Evolutionary conservation across 1,140 invertebrate genomes (phyloP).

Genomic region (Saxidomus purpurata): DNA sequence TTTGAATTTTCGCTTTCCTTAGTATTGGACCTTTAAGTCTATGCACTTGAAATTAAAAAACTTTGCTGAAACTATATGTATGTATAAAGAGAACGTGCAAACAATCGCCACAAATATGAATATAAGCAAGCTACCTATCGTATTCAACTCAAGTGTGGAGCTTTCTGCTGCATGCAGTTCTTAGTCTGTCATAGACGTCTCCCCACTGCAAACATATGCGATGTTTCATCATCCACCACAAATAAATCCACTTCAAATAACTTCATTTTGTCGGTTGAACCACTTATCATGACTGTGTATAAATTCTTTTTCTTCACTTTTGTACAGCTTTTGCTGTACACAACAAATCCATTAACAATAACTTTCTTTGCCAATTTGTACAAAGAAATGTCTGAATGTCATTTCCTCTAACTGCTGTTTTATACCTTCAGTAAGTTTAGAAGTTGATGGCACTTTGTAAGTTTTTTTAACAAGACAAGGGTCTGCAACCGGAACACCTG

Average conservation of each 20-base stretch:
- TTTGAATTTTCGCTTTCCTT: too few relatives aligned
- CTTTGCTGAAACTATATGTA: too few relatives aligned
- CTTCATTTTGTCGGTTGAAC: background rate
- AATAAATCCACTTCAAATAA: background rate
- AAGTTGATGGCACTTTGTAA: background rate
- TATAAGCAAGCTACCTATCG: background rate
- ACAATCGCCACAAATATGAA: background rate
- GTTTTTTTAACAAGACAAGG: background rate
- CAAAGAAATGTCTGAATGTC: background rate
- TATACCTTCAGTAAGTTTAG: background rate
- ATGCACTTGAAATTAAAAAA: background rate
- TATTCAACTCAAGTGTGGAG: background rate
- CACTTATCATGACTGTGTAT: background rate
- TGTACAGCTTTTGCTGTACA: background rate
- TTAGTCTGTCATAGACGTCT: background rate
- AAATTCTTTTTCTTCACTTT: constrained; percentile 15
- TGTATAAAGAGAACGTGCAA: too few relatives aligned
- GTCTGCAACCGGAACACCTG: too few relatives aligned
- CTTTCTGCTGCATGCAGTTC: too few relatives aligned
- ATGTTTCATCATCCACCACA: background rate
- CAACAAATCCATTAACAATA: background rate
- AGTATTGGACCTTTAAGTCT: background rate
- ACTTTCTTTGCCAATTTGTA: background rate
- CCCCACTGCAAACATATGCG: background rate
- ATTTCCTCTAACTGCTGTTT: background rate